These are phyloP conservation scores for Spilarctia lutea DNA, from an alignment of 2,888 invertebrate genomes.

Conservation along the genomic window DNA sequence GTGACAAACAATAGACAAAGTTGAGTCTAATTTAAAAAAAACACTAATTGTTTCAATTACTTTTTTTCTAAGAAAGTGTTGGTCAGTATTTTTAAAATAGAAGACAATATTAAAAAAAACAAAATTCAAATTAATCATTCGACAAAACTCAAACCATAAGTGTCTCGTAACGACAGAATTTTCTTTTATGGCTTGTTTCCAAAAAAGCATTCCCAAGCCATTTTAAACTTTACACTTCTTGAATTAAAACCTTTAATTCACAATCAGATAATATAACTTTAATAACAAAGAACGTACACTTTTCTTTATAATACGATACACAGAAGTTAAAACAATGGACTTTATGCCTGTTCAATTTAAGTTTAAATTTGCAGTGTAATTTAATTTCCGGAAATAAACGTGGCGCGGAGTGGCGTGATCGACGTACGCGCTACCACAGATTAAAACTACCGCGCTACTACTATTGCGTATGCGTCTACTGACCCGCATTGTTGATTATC, in stretches of 20 bases:
- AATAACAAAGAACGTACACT: constrained; percentile 40
- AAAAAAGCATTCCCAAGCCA: constrained; percentile 46
- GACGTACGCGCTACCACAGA: constrained; percentile 39
- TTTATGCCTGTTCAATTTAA: constrained; percentile 54
- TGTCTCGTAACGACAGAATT: constrained; percentile 26
- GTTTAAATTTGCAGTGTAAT: constrained; percentile 49
- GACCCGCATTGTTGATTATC: constrained; percentile 63
- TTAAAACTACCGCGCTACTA: constrained; percentile 9
- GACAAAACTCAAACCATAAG: constrained; percentile 38
- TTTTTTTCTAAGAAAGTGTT: background rate
- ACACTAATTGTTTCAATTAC: background rate
- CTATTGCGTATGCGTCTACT: constrained; percentile 71
- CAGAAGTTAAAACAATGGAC: constrained; percentile 34
- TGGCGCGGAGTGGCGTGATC: constrained; percentile 75
- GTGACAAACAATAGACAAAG: constrained; percentile 31
- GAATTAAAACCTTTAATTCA: constrained; percentile 22
- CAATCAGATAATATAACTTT: constrained; percentile 18
- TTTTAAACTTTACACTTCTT: constrained; percentile 32
- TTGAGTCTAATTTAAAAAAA: background rate
- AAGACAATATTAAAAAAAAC: too few species aligned
- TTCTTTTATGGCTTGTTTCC: constrained; percentile 60
- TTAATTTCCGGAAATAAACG: constrained; percentile 63
- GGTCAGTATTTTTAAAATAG: background rate
- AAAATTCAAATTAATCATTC: too few species aligned
- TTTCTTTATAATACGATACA: constrained; percentile 29